A percentile compares a stretch with the other conserved stretches of the same genome.
These are phyloP conservation scores for Asbolus verrucosus DNA, from an alignment of 1,140 invertebrate species.

Conservation along the genomic window DNA sequence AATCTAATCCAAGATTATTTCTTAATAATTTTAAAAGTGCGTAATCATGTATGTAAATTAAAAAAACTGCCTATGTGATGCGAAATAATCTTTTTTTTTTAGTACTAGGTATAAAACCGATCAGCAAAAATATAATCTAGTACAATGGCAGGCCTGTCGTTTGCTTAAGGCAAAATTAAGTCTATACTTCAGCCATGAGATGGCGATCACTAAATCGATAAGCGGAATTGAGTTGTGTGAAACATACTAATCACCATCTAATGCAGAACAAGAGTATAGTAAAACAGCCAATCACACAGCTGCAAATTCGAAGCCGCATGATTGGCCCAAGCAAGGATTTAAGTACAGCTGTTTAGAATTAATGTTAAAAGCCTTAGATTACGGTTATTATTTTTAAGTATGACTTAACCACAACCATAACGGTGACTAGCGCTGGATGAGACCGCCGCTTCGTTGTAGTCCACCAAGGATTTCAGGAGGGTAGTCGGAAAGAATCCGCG, in stretches of 20 bases:
- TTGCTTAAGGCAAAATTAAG: constrained; percentile 32
- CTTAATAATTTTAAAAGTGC: constrained; percentile 13
- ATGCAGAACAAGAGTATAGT: too few relatives aligned
- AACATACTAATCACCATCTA: constrained; percentile 7
- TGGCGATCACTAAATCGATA: constrained; percentile 8
- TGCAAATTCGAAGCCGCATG: background rate
- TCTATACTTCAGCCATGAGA: constrained; percentile 10
- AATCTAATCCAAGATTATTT: constrained; percentile 16
- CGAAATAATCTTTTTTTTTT: constrained; percentile 4
- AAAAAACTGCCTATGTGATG: background rate
- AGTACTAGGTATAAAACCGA: constrained; percentile 13
- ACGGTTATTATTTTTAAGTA: too few relatives aligned
- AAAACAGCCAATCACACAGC: background rate
- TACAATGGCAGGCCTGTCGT: constrained; percentile 27
- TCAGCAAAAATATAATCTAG: constrained; percentile 25
- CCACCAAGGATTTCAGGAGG: background rate
- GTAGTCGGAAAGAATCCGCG: background rate
- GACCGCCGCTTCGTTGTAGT: constrained; percentile 1
- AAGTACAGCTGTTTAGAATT: constrained; percentile 21
- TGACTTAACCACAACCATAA: constrained; percentile 7
- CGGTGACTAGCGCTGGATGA: constrained; percentile 2
- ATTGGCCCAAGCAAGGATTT: background rate
- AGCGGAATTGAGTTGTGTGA: constrained; percentile 6
- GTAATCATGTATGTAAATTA: constrained; percentile 2
- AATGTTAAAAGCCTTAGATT: constrained; percentile 10